Evolutionary conservation across 2,113 vertebrate genomes (phyloP).

Genomic region (Nothoprocta pentlandii): DNA sequence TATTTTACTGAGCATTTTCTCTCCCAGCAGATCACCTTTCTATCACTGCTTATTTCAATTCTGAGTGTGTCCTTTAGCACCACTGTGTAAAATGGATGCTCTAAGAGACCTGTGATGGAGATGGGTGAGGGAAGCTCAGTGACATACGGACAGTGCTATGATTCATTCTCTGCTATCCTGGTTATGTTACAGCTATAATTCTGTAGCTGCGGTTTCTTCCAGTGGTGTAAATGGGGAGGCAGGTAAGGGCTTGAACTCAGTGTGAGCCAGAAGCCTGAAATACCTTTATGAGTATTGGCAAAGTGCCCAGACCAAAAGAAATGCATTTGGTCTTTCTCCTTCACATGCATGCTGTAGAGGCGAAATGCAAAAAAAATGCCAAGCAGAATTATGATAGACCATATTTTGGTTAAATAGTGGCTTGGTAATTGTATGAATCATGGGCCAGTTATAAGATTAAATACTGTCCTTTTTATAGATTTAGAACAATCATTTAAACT

Average conservation of each 20-base stretch:
- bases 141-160: background rate
- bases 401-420: slow-evolving; percentile 26
- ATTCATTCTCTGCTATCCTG: background rate
- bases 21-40: background rate
- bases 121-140: background rate
- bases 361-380: slow-evolving; percentile 12
- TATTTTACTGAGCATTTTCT: background rate
- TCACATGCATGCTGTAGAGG: slow-evolving; percentile 8
- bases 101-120: background rate
- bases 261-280: slow-evolving; percentile 36
- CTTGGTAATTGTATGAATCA: background rate
- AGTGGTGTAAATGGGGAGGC: background rate
- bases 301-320: slow-evolving; percentile 24
- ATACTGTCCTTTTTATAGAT: background rate
- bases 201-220: background rate
- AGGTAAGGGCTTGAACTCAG: slow-evolving; percentile 35
- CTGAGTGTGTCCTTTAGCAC: background rate
- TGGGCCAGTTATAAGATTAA: background rate
- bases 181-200: background rate
- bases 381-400: slow-evolving; percentile 7
- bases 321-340: background rate
- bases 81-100: background rate
- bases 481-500: slow-evolving; percentile 3
- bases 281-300: slow-evolving; percentile 34
- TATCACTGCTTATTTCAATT: background rate